Evolutionary conservation across 2,888 invertebrate genomes (phyloP).

Genomic region (Catocala fraxini): DNA sequence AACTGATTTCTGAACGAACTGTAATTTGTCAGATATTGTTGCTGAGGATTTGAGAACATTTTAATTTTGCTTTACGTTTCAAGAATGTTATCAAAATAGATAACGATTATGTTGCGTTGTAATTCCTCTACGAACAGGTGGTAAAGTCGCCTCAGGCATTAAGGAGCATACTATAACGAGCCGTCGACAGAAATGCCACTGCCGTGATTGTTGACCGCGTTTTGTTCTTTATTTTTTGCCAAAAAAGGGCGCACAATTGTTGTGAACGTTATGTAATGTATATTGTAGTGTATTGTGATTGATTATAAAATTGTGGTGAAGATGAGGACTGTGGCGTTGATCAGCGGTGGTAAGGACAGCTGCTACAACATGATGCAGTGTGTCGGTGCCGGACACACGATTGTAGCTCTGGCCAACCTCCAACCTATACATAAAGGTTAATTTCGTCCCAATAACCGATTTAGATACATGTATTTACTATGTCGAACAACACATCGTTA

Average conservation of each 20-base stretch:
- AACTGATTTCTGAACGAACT: conserved; percentile 13
- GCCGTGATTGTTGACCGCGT: conserved; percentile 66
- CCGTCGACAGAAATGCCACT: conserved; percentile 64
- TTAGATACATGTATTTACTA: conserved; percentile 47
- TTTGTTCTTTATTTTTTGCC: conserved; percentile 67
- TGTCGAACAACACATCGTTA: conserved; percentile 12
- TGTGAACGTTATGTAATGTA: conserved; percentile 83
- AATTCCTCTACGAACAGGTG: conserved; percentile 54
- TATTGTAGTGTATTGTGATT: conserved; percentile 65
- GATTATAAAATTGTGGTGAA: conserved; percentile 69
- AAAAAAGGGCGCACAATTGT: conserved; percentile 71
- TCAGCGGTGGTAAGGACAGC: conserved; percentile 99
- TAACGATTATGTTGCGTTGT: conserved; percentile 70
- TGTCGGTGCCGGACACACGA: conserved; percentile 97
- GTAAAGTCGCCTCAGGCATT: conserved; percentile 56
- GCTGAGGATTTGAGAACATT: conserved; percentile 57
- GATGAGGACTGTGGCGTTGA: conserved; percentile 96
- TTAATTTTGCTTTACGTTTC: conserved; percentile 67
- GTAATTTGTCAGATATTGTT: conserved; percentile 46
- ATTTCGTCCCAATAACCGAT: conserved; percentile 51
- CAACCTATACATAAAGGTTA: conserved; percentile 94
- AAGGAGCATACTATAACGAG: conserved; percentile 45
- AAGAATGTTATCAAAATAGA: conserved; percentile 80
- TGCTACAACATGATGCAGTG: conserved; percentile 99
- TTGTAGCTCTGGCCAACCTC: conserved; percentile 98